Evolutionary conservation across 2,888 invertebrate genomes (phyloP).

Genomic region (Pomacea canaliculata): DNA sequence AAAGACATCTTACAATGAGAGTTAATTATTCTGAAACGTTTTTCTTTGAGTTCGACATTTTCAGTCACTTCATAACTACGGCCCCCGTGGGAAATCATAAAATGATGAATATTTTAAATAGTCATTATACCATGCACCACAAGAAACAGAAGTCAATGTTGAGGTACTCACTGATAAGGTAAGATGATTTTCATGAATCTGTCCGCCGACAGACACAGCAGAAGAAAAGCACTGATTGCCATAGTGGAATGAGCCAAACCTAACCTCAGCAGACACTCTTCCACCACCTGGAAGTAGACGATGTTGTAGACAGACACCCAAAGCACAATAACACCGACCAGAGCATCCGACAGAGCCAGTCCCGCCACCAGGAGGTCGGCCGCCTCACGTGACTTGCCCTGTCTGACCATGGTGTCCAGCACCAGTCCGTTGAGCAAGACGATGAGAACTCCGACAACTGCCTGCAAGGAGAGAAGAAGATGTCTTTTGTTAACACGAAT

Average conservation of each 20-base stretch:
- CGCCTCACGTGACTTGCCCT: conserved; percentile 6
- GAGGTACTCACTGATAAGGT: neutral
- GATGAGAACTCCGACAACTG: neutral
- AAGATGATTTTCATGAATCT: conserved; percentile 5
- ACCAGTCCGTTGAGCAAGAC: conserved; percentile 5
- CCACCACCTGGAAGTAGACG: conserved; percentile 13
- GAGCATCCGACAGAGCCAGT: conserved; percentile 8
- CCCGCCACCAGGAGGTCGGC: conserved; percentile 13
- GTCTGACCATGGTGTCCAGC: conserved; percentile 15
- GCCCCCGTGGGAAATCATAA: too few species aligned
- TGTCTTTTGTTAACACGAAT: too few species aligned
- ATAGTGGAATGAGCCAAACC: conserved; percentile 10
- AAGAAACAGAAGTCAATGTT: too few species aligned
- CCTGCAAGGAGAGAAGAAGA: neutral
- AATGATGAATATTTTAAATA: too few species aligned
- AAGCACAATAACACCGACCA: neutral
- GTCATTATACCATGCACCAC: too few species aligned
- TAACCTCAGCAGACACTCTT: conserved; percentile 9
- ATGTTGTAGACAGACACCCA: conserved; percentile 12
- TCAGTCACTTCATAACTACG: too few species aligned
- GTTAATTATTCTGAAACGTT: too few species aligned
- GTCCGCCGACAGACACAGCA: conserved; percentile 7
- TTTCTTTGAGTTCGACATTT: too few species aligned
- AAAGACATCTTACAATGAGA: too few species aligned
- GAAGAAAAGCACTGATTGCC: neutral